Evolutionary conservation across 1,140 invertebrate genomes (phyloP).

Genomic region (Dermatophagoides farinae): DNA sequence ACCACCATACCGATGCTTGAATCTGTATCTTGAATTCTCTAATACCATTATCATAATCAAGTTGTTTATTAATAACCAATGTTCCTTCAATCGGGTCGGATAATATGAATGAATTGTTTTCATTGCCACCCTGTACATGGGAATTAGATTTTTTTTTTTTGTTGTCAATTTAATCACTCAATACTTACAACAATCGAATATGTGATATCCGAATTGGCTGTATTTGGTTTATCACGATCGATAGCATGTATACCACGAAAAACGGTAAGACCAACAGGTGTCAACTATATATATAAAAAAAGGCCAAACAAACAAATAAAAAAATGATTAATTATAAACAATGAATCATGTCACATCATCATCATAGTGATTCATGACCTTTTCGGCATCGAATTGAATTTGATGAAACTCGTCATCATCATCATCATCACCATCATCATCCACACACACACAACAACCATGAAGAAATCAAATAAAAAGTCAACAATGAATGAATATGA

Average conservation of each 20-base stretch:
- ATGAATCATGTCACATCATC: too few species aligned
- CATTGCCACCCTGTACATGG: slow-evolving; percentile 36
- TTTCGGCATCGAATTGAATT: too few species aligned
- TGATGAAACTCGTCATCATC: not conserved
- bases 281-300: slow-evolving; percentile 38
- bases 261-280: slow-evolving; percentile 57
- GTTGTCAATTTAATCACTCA: not conserved
- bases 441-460: too few species aligned
- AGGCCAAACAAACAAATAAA: not conserved
- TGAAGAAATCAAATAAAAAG: too few species aligned
- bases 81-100: slow-evolving; percentile 56
- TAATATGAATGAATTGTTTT: slow-evolving; percentile 48
- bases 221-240: slow-evolving; percentile 64
- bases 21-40: slow-evolving; percentile 48
- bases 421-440: too few species aligned
- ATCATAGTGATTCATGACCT: not conserved
- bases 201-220: slow-evolving; percentile 65
- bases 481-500: too few species aligned
- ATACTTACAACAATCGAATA: slow-evolving; percentile 44
- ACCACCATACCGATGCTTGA: slow-evolving; percentile 58
- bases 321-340: not conserved
- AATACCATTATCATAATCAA: slow-evolving; percentile 60
- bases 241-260: slow-evolving; percentile 54
- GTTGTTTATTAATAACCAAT: slow-evolving; percentile 42
- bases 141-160: too few species aligned